These are phyloP conservation scores for Drosophila hamatofila DNA, from an alignment of 2,888 invertebrate species.

Conservation along the genomic window DNA sequence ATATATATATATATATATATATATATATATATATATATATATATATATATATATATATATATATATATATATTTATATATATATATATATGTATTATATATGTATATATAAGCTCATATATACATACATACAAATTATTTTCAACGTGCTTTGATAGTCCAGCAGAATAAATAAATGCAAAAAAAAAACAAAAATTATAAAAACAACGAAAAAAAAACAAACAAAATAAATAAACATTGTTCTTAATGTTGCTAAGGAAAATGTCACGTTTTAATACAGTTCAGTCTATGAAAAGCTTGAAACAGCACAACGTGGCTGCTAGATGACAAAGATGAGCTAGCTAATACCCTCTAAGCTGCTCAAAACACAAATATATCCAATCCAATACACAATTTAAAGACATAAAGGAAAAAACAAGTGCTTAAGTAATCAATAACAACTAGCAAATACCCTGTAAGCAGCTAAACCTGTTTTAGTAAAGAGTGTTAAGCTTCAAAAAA, in stretches of 20 bases:
- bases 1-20: conserved; percentile 36
- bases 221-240: conserved; percentile 23
- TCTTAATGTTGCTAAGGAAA: conserved; percentile 34
- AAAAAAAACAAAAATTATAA: background rate
- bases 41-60: conserved; percentile 1
- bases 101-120: background rate
- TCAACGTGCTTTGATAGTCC: conserved; percentile 62
- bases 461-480: too few species aligned
- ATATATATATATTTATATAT: conserved; percentile 21
- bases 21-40: conserved; percentile 5
- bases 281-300: background rate
- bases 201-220: background rate
- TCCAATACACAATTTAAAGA: too few species aligned
- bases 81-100: conserved; percentile 10
- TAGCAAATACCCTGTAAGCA: too few species aligned
- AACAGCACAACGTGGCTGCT: background rate
- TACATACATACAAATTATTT: conserved; percentile 50
- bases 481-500: too few species aligned
- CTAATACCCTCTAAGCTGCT: conserved; percentile 11
- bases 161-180: conserved; percentile 31
- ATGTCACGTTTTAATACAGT: conserved; percentile 24
- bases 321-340: background rate
- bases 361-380: too few species aligned
- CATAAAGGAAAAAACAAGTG: too few species aligned
- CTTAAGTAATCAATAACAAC: too few species aligned